phyloP scores from a whole-genome alignment of 1,140 invertebrate genomes.

The Drosophila pseudoananassae region DNA sequence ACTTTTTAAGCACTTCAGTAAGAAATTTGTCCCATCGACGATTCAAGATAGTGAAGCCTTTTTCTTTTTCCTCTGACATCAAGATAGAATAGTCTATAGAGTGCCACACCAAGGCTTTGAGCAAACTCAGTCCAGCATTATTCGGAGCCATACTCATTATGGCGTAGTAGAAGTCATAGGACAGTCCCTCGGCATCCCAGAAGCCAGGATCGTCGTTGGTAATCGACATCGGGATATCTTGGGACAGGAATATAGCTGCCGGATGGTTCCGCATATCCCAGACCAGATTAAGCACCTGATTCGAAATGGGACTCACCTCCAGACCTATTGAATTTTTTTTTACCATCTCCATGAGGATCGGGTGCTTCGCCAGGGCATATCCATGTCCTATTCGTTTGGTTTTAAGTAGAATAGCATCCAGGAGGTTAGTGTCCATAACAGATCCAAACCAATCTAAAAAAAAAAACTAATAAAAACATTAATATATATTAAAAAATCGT shows the following conservation, averaged over 20 bases:
- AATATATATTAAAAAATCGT: neutral
- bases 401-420: slow-evolving; percentile 90
- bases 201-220: slow-evolving; percentile 89
- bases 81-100: slow-evolving; percentile 85
- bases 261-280: slow-evolving; percentile 93
- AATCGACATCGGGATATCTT: slow-evolving; percentile 86
- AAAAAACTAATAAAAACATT: slow-evolving; percentile 10
- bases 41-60: slow-evolving; percentile 56
- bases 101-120: slow-evolving; percentile 90
- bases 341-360: slow-evolving; percentile 87
- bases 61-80: slow-evolving; percentile 36
- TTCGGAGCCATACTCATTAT: slow-evolving; percentile 89
- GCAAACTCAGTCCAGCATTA: slow-evolving; percentile 86
- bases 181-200: slow-evolving; percentile 88
- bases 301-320: slow-evolving; percentile 93
- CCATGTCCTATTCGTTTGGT: slow-evolving; percentile 87
- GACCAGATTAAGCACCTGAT: slow-evolving; percentile 90
- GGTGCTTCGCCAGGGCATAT: slow-evolving; percentile 91
- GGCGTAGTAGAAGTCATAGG: slow-evolving; percentile 90
- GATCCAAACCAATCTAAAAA: slow-evolving; percentile 86
- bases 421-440: slow-evolving; percentile 84
- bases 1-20: too few relatives aligned
- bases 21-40: too few relatives aligned
- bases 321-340: slow-evolving; percentile 88
- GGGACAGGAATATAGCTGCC: slow-evolving; percentile 87